Evolutionary conservation across 2,888 invertebrate genomes (phyloP).

Genomic region (Metalampra italica): DNA sequence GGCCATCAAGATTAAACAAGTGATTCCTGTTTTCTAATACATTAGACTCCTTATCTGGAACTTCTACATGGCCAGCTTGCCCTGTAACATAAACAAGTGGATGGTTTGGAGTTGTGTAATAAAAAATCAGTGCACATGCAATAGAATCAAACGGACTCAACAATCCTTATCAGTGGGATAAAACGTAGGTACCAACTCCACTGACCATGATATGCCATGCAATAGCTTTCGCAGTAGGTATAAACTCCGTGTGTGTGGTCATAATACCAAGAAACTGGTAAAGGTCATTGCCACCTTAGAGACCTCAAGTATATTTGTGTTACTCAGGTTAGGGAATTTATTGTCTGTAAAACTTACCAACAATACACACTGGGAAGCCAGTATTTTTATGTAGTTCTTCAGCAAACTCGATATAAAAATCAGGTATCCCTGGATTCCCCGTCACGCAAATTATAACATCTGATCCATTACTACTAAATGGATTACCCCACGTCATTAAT

Average conservation of each 20-base stretch:
- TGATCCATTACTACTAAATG: slow-evolving; percentile 72
- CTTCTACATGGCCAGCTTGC: slow-evolving; percentile 83
- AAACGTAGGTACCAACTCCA: too few relatives aligned
- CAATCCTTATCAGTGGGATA: too few relatives aligned
- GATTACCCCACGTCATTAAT: slow-evolving; percentile 85
- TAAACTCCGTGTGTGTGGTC: too few relatives aligned
- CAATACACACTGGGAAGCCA: slow-evolving; percentile 86
- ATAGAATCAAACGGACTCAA: too few relatives aligned
- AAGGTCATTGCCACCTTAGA: too few relatives aligned
- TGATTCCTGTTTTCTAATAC: slow-evolving; percentile 73
- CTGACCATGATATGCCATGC: too few relatives aligned
- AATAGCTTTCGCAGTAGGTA: too few relatives aligned
- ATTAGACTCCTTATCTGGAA: slow-evolving; percentile 66
- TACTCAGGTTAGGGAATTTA: too few relatives aligned
- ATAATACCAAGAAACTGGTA: too few relatives aligned
- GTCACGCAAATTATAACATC: slow-evolving; percentile 87
- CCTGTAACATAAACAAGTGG: slow-evolving; percentile 81
- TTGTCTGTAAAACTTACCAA: slow-evolving; percentile 69
- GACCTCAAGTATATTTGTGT: too few relatives aligned
- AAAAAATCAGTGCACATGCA: too few relatives aligned
- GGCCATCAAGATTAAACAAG: slow-evolving; percentile 86
- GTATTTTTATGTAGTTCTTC: slow-evolving; percentile 80
- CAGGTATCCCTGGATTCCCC: slow-evolving; percentile 93
- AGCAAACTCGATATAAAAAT: slow-evolving; percentile 89
- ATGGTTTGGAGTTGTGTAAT: neutral